A percentile compares a stretch with the other conserved stretches of the same genome.
phyloP scores from a whole-genome alignment of 1,140 invertebrate species.

The Magallana angulata region DNA sequence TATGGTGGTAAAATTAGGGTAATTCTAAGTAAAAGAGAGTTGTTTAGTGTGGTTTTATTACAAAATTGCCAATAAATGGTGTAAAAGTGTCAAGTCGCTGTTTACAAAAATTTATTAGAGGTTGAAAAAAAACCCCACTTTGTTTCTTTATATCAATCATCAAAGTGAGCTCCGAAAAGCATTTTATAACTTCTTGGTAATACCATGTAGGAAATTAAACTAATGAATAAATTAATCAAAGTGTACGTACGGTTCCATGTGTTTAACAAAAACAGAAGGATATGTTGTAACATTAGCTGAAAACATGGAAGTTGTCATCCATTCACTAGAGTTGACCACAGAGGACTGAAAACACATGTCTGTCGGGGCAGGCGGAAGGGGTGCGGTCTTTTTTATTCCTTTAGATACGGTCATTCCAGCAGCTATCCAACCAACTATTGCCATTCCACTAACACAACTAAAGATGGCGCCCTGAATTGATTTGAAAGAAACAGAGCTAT shows the following conservation, averaged over 20 bases:
- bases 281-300: background rate
- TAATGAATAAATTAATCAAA: too few species aligned
- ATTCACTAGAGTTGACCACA: background rate
- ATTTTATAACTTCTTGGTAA: too few species aligned
- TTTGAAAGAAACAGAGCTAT: background rate
- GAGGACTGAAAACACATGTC: constrained; percentile 32
- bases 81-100: too few species aligned
- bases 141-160: too few species aligned
- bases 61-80: too few species aligned
- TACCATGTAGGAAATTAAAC: too few species aligned
- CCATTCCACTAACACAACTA: constrained; percentile 35
- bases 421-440: constrained; percentile 44
- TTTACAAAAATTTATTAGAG: too few species aligned
- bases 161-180: too few species aligned
- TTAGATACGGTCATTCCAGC: constrained; percentile 38
- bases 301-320: background rate
- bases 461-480: constrained; percentile 40
- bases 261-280: background rate
- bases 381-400: constrained; percentile 37
- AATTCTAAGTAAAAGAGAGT: too few species aligned
- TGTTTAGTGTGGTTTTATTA: too few species aligned
- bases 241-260: background rate
- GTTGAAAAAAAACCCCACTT: too few species aligned
- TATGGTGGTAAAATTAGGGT: too few species aligned
- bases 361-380: constrained; percentile 41